phyloP scores from a whole-genome alignment of 2,888 invertebrate species.

The Eristalis intricaria region DNA sequence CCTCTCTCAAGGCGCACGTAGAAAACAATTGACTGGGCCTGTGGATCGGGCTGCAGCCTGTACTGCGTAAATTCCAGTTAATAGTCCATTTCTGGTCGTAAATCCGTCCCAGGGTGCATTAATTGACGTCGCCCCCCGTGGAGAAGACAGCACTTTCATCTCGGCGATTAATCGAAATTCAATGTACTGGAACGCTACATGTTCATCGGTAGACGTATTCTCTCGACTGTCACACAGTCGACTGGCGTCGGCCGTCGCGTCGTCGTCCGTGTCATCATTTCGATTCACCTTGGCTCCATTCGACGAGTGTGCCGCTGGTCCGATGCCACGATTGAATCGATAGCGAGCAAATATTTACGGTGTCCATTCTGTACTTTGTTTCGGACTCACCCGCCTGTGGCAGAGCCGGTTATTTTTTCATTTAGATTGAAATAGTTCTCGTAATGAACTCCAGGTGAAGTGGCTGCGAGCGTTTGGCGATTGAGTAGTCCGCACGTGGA shows the following conservation, averaged over 20 bases:
- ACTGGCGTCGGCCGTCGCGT: neutral
- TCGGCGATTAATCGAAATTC: constrained; percentile 19
- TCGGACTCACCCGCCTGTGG: neutral
- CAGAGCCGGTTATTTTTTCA: neutral
- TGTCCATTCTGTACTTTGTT: neutral
- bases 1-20: no score
- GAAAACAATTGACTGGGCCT: neutral
- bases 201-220: constrained; percentile 1
- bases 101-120: constrained; percentile 7
- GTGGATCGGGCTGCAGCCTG: neutral
- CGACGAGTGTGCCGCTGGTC: neutral
- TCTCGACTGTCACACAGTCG: neutral
- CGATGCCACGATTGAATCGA: neutral
- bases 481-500: neutral
- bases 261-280: neutral
- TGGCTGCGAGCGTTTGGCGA: neutral
- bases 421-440: neutral
- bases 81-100: constrained; percentile 24
- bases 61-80: constrained; percentile 14
- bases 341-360: neutral
- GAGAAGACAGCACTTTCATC: neutral
- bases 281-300: neutral
- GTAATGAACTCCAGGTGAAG: neutral
- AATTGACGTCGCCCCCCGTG: neutral
- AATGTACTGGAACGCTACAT: constrained; percentile 10